Percentiles rank a stretch among this genome's conserved stretches.
Conservation (phyloP, 2,797 vertebrate species). For the Alfaro cultratus region DNA sequence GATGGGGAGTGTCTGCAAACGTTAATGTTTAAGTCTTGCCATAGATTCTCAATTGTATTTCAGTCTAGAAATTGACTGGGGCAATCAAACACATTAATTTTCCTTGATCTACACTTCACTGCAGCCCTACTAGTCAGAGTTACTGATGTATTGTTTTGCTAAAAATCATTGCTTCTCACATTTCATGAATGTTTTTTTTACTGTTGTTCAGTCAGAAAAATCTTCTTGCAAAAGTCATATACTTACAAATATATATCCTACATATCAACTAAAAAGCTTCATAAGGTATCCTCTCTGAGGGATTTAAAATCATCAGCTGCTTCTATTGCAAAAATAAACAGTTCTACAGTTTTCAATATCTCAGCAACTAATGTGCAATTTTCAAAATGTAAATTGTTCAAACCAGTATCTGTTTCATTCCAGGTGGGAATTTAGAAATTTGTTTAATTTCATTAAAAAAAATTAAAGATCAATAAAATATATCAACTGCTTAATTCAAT, state of each 20-base stretch:
- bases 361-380: neutral
- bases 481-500: neutral
- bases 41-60: neutral
- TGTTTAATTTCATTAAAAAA: neutral
- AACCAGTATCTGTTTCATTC: neutral
- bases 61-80: neutral
- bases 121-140: neutral
- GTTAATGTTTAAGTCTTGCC: neutral
- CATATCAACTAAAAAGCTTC: too few species aligned
- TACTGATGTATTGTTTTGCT: neutral
- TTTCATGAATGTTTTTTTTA: neutral
- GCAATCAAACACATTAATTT: neutral
- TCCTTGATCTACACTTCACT: neutral
- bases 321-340: neutral
- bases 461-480: neutral
- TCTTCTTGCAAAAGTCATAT: neutral
- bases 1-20: neutral
- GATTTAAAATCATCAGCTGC: neutral
- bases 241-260: neutral
- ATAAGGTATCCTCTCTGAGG: neutral
- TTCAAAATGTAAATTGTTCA: neutral
- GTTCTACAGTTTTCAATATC: neutral
- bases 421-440: neutral
- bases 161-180: neutral
- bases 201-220: neutral